Evolutionary conservation across 1,140 invertebrate species (phyloP), one percentile per base, ranked within the genome.

Genomic region (Lordiphosa collinella): DNA sequence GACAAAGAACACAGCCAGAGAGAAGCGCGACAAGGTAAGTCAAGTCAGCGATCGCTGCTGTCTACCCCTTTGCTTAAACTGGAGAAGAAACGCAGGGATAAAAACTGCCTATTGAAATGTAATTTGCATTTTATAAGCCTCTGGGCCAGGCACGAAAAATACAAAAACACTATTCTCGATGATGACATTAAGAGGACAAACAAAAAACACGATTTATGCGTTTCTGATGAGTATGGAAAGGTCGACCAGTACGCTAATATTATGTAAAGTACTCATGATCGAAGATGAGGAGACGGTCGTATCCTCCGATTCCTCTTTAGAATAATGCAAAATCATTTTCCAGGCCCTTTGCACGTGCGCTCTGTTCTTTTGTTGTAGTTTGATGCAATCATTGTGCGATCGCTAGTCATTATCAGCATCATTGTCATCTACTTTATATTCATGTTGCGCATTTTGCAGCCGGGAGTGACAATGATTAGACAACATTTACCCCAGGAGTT

Each of bases 71-170:
- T 29, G 25, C 6, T 29, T 29, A 29, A 8, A 29, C 25, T 29
- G 25, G 25, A 38, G 13, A 4, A 25, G n/a, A 37, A 34, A 32
- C 12, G 14, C 4, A 35, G 8, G 31, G 12, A 16, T 25, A 58
- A 64, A 55, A 78, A 64, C n/a, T 5, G 18, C 31, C 71, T 82
- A 82, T 82, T 82, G 76, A 82, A 82, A 68, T 71, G 78, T 84
- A 76, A 82, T 84, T 82, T 82, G 76, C 76, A 82, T 82, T 63
- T 76, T 50, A 82, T 82, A 80, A 71, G 76, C 65, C 73, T 47
- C 53, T 60, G 43, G 29, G 55, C 31, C 31, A 49, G 31, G 35
- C 31, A 9, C 53, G 34, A 12, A 8, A 35, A 66, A 51, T n/a
- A n/a, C n/a, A n/a, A n/a, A n/a, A n/a, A n/a, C 59, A 40, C 25